Conservation (phyloP, 1,140 invertebrate species). For the Drosophila orosa region DNA sequence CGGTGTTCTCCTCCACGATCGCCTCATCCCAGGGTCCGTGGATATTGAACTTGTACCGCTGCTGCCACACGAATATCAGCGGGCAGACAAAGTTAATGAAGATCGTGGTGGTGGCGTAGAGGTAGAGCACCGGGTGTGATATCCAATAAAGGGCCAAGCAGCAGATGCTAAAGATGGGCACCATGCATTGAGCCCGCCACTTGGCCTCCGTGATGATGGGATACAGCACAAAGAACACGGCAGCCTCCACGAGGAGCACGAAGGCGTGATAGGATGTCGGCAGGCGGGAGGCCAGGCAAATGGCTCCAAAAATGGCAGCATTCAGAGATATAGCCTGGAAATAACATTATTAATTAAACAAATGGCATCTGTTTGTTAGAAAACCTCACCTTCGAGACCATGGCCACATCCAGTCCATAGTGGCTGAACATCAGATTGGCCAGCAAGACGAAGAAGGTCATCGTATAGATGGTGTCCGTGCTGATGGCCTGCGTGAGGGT, state of each 20-base stretch:
- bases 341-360: not conserved
- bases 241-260: constrained; percentile 93
- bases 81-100: constrained; percentile 92
- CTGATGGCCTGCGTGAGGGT: constrained; percentile 97
- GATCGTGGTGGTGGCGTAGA: constrained; percentile 87
- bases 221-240: constrained; percentile 94
- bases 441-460: constrained; percentile 93
- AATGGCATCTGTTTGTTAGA: no score
- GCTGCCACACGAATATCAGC: constrained; percentile 90
- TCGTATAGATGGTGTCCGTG: constrained; percentile 98
- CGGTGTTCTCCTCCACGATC: constrained; percentile 86
- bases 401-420: constrained; percentile 93
- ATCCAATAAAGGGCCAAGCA: constrained; percentile 85
- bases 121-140: constrained; percentile 86
- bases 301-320: constrained; percentile 95
- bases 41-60: constrained; percentile 96
- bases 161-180: constrained; percentile 70
- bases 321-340: constrained; percentile 91
- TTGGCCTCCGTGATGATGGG: constrained; percentile 90
- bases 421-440: constrained; percentile 96
- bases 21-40: constrained; percentile 98
- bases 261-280: constrained; percentile 94
- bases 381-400: constrained; percentile 88
- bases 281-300: constrained; percentile 96
- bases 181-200: constrained; percentile 78